These are phyloP conservation scores for Semicossyphus pulcher DNA, from an alignment of 2,113 vertebrate genomes.

Conservation along the genomic window DNA sequence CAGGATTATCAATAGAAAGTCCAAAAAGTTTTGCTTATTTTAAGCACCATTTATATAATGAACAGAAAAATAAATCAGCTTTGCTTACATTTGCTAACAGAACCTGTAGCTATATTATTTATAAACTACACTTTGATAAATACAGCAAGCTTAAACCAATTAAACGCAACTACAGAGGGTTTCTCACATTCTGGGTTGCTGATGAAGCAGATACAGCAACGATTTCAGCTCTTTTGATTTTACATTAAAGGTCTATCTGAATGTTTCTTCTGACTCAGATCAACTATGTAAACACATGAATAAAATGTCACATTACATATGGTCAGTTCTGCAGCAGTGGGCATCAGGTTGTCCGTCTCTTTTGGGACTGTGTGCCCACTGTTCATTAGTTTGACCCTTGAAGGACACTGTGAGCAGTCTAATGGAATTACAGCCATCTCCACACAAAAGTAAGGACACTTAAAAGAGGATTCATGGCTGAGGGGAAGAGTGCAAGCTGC, in stretches of 20 bases:
- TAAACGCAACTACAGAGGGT: too few species aligned
- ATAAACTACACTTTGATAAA: slow-evolving; percentile 4
- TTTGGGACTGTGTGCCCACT: not conserved
- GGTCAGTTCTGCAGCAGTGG: not conserved
- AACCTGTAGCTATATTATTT: slow-evolving; percentile 9
- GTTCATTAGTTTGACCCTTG: slow-evolving; percentile 44
- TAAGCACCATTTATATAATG: too few species aligned
- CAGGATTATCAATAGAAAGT: not conserved
- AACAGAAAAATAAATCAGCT: not conserved
- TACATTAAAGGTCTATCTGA: not conserved
- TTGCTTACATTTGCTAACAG: not conserved
- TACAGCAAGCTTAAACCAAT: too few species aligned
- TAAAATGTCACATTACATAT: not conserved
- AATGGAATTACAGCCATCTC: slow-evolving; percentile 38
- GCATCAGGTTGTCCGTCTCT: not conserved
- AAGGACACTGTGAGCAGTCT: slow-evolving; percentile 17
- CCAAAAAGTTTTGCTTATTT: not conserved
- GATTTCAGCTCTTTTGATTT: slow-evolving; percentile 11
- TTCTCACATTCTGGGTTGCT: slow-evolving; percentile 7
- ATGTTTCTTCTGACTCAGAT: not conserved
- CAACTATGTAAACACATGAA: not conserved
- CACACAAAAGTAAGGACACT: slow-evolving; percentile 47
- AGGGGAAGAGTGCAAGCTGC: slow-evolving; percentile 29
- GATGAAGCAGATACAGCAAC: not conserved
- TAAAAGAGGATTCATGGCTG: slow-evolving; percentile 53